These are phyloP conservation scores for Actinemys pallida DNA, from an alignment of 2,113 vertebrate species.

Conservation along the genomic window DNA sequence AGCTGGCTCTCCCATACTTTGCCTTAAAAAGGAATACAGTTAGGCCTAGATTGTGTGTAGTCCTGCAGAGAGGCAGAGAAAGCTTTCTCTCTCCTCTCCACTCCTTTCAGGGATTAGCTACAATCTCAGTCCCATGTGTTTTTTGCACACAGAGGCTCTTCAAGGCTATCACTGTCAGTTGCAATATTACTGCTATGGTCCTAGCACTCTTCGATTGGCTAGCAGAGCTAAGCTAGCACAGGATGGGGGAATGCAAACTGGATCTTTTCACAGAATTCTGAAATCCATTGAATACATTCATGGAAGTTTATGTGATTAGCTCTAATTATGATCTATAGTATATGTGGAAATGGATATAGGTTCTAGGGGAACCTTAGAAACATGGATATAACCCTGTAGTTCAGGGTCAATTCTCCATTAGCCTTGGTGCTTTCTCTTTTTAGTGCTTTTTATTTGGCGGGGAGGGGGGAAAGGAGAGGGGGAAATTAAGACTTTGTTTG, in stretches of 20 bases:
- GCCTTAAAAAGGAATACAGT: neutral
- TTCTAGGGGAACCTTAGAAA: neutral
- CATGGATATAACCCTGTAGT: neutral
- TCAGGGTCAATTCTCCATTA: neutral
- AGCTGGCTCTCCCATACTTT: neutral
- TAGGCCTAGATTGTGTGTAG: neutral
- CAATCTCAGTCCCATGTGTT: conserved; percentile 6
- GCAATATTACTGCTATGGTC: conserved; percentile 8
- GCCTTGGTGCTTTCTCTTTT: neutral
- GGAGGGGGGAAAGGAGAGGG: neutral
- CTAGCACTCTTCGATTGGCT: conserved; percentile 1
- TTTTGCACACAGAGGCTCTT: conserved; percentile 47
- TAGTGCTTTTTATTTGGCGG: neutral
- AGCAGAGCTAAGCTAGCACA: neutral
- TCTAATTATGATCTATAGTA: neutral
- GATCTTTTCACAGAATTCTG: neutral
- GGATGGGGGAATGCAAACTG: neutral
- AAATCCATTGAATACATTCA: fast-evolving
- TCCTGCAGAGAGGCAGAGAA: neutral
- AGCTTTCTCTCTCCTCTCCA: conserved; percentile 1
- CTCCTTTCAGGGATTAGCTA: conserved; percentile 46
- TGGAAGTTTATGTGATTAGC: neutral
- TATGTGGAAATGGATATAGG: neutral
- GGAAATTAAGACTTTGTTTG: neutral
- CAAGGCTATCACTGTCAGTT: neutral